Evolutionary conservation across 2,113 vertebrate genomes (phyloP), one percentile per base, ranked within the genome.

Genomic region (Pelusios castaneus): DNA sequence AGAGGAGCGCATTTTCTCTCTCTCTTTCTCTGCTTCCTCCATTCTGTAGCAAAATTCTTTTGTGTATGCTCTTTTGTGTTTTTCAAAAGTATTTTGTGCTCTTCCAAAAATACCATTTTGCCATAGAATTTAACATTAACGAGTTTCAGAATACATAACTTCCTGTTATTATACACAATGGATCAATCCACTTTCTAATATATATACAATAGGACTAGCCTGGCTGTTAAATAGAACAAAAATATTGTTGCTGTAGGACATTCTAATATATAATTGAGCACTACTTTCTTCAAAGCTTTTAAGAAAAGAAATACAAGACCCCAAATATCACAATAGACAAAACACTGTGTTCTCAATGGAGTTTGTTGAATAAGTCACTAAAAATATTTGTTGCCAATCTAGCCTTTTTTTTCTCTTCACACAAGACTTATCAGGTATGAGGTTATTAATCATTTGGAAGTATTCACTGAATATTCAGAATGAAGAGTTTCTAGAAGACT

Each of bases 381-480:
- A 25, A 31, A 25, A 10, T 2, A 31, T 19, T 5, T 25, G 4
- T 10, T 54, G 38, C 1, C 3, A 19, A 19, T 41, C 5, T 55
- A 34, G 55, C 77, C 67, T 55, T 63, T 58, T 58, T 58, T n/a
- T 51, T 34, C 1, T 0, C 11, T 55, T 17, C 10, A 76, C 1
- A 29, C 17, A 41, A 47, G 47, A 49, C 7, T 19, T 31, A 73
- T 22, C 38, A 41, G 38, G 38, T 41, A 14, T 7, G 16, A 63
- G 31, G 16, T 63, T 16, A 63, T 34, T 63, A 63, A 10, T 73
- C n/a, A 24, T 12, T 73, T 73, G n/a, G 29, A 63, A n/a, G 31
- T 43, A 73, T 73, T 73, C 70, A 73, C 38, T 43, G 41, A 41
- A 73, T 73, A 73, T 24, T 73, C 21, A 73, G 38, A 41, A 73